Evolutionary conservation across 2,797 vertebrate genomes (phyloP).

Genomic region (Paramormyrops hopkinsi): DNA sequence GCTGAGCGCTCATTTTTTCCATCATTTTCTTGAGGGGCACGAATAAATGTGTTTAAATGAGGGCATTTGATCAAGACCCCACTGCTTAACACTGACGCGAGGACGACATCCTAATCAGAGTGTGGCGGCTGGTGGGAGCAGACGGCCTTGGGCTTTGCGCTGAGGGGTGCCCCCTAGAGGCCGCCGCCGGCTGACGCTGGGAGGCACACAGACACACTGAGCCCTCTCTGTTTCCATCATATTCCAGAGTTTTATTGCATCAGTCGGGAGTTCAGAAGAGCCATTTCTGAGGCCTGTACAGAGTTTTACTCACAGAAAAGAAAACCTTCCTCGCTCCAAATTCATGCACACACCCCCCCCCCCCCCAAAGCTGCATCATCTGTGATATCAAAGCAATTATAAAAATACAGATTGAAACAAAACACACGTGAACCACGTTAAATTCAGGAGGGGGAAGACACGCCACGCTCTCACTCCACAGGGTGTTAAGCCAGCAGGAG

Average conservation of each 20-base stretch:
- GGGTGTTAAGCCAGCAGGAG: slow-evolving; percentile 26
- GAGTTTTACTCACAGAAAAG: slow-evolving; percentile 53
- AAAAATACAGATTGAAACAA: slow-evolving; percentile 68
- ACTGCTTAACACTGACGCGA: neutral
- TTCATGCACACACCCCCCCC: neutral
- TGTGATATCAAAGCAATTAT: slow-evolving; percentile 73
- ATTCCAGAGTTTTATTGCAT: slow-evolving; percentile 67
- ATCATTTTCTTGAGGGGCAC: neutral
- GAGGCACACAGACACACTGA: neutral
- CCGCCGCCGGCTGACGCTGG: neutral
- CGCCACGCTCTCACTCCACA: slow-evolving; percentile 32
- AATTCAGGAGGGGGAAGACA: slow-evolving; percentile 40
- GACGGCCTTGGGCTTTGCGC: neutral
- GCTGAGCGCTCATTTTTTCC: neutral
- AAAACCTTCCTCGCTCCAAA: slow-evolving; percentile 14
- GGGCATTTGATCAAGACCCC: neutral
- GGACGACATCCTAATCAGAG: neutral
- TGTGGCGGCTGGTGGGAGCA: neutral
- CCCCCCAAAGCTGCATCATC: slow-evolving; percentile 40
- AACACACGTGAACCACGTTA: slow-evolving; percentile 47
- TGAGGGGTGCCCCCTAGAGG: neutral
- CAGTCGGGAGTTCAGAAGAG: slow-evolving; percentile 61
- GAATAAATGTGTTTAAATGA: slow-evolving; percentile 4
- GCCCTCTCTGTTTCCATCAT: slow-evolving; percentile 16
- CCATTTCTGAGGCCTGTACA: slow-evolving; percentile 53